Percentiles rank a stretch among this genome's conserved stretches.
Conservation (phyloP, 2,797 vertebrate species). For the Rhinichthys osculus region DNA sequence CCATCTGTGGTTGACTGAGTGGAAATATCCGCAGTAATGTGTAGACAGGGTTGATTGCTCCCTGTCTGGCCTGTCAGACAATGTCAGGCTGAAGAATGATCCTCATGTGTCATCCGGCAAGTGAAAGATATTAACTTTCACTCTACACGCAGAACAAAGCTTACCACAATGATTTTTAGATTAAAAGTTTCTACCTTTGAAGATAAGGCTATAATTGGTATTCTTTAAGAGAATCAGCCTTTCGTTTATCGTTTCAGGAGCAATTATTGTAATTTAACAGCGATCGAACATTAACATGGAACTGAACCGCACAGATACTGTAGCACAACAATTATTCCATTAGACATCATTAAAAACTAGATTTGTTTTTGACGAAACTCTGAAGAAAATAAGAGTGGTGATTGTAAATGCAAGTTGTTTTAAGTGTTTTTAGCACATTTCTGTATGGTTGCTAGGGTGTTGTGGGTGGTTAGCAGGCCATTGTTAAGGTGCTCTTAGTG, state of each 20-base stretch:
- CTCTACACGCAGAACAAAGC: constrained; percentile 38
- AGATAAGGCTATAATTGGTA: constrained; percentile 55
- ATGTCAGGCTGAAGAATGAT: constrained; percentile 58
- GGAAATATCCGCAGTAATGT: constrained; percentile 46
- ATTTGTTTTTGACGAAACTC: background rate
- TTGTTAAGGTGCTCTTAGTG: too few relatives aligned
- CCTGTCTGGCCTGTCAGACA: constrained; percentile 61
- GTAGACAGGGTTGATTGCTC: constrained; percentile 62
- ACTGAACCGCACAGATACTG: constrained; percentile 17
- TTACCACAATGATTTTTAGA: constrained; percentile 44
- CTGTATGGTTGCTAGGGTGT: background rate
- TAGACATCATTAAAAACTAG: background rate
- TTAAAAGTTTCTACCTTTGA: constrained; percentile 54
- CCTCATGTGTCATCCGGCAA: constrained; percentile 36
- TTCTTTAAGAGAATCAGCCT: constrained; percentile 56
- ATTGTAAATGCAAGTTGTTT: background rate
- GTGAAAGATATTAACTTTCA: constrained; percentile 26
- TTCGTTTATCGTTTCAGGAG: constrained; percentile 44
- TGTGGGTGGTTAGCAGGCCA: background rate
- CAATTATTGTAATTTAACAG: constrained; percentile 47
- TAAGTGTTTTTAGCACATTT: background rate
- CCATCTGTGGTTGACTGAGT: constrained; percentile 52
- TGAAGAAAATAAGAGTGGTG: background rate
- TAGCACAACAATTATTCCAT: background rate
- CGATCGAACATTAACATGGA: constrained; percentile 41